phyloP scores from a whole-genome alignment of 37 sponge, comb jelly and placozoan species.

The Dysidea cf. avara region DNA sequence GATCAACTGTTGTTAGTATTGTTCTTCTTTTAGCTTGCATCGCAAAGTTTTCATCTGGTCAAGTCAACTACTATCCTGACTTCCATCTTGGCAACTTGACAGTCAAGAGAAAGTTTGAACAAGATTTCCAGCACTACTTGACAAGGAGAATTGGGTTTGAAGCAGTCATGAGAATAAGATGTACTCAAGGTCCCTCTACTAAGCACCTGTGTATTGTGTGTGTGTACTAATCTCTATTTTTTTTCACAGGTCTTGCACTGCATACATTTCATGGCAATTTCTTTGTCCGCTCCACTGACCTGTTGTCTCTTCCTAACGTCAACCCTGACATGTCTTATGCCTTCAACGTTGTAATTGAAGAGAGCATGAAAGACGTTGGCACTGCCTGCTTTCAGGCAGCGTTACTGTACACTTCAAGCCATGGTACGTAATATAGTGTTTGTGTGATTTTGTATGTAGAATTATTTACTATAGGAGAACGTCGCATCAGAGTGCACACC shows the following conservation, averaged over 20 bases:
- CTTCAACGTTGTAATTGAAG: constrained; percentile 90
- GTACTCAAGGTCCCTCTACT: constrained; percentile 74
- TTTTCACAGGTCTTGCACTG: constrained; percentile 69
- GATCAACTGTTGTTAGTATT: neutral
- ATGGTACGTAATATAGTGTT: constrained; percentile 41
- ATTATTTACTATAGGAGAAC: constrained; percentile 63
- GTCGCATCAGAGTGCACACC: constrained; percentile 92
- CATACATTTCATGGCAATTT: constrained; percentile 98
- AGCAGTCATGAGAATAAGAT: constrained; percentile 96
- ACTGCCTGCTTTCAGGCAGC: constrained; percentile 90
- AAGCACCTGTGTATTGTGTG: neutral
- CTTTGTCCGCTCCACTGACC: constrained; percentile 94
- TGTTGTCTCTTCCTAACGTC: constrained; percentile 92
- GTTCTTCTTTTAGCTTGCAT: constrained; percentile 48
- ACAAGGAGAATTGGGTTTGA: constrained; percentile 94
- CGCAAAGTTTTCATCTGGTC: constrained; percentile 90
- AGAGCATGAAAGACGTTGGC: constrained; percentile 77
- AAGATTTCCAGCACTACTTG: constrained; percentile 80
- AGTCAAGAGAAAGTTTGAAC: constrained; percentile 44
- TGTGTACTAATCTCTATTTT: neutral
- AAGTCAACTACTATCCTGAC: constrained; percentile 85
- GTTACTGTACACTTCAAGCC: constrained; percentile 85
- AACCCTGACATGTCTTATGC: constrained; percentile 92
- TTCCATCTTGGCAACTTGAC: constrained; percentile 59
- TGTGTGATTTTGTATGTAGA: constrained; percentile 13